phyloP scores from a whole-genome alignment of 1,140 invertebrate species.

The Lerema accius region DNA sequence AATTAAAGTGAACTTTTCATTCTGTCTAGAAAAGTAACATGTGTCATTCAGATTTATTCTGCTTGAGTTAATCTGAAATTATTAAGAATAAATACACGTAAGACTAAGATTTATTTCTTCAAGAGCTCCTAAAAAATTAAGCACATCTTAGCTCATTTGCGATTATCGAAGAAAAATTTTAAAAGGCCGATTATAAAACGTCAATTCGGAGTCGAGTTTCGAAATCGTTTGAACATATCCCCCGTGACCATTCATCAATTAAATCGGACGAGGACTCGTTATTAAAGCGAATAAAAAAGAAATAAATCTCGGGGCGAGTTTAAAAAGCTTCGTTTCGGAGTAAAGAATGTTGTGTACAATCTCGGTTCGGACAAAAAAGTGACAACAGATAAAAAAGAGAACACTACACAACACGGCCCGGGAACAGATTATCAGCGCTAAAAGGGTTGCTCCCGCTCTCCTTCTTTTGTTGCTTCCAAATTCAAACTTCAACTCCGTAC shows the following conservation, averaged over 20 bases:
- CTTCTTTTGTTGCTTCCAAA: conserved; percentile 80
- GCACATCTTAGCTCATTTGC: conserved; percentile 2
- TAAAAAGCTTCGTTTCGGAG: conserved; percentile 81
- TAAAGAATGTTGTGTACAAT: conserved; percentile 83
- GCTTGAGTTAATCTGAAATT: conserved; percentile 2
- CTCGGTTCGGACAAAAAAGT: conserved; percentile 80
- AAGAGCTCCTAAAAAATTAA: background rate
- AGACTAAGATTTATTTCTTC: conserved; percentile 1
- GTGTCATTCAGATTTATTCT: conserved; percentile 1
- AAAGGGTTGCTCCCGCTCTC: conserved; percentile 81
- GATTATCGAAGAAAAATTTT: conserved; percentile 20
- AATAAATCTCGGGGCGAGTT: conserved; percentile 73
- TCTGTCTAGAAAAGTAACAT: background rate
- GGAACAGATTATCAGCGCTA: conserved; percentile 82
- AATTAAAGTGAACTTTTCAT: conserved; percentile 3
- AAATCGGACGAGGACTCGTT: conserved; percentile 71
- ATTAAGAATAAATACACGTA: background rate
- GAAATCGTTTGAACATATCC: conserved; percentile 62
- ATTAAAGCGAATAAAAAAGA: conserved; percentile 76
- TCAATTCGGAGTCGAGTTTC: conserved; percentile 55
- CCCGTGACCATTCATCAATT: conserved; percentile 79
- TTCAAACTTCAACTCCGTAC: conserved; percentile 79
- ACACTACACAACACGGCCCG: conserved; percentile 73
- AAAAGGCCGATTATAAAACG: conserved; percentile 35
- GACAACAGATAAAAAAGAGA: conserved; percentile 79